Conservation (phyloP, 2,113 vertebrate species). For the Anthoscopus minutus region DNA sequence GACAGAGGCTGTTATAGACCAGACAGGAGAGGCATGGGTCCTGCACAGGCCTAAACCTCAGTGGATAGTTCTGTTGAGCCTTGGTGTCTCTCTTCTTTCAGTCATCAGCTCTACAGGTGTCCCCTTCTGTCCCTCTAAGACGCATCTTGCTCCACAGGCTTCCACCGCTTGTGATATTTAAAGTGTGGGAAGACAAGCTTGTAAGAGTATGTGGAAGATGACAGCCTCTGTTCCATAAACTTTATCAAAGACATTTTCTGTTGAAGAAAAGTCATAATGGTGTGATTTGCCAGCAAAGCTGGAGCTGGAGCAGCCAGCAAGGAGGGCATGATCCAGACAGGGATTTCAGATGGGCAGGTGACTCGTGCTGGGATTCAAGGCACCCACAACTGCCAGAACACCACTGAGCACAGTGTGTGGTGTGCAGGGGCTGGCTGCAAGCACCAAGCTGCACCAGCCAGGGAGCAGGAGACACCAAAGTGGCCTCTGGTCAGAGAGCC, state of each 20-base stretch:
- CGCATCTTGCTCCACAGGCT: not conserved
- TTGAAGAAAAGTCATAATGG: not conserved
- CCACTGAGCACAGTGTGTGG: not conserved
- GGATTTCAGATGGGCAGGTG: not conserved
- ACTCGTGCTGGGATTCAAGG: not conserved
- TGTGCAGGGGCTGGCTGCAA: not conserved
- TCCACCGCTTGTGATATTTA: not conserved
- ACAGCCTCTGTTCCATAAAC: not conserved
- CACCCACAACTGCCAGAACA: fast-evolving
- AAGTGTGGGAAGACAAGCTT: not conserved
- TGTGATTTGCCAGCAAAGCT: not conserved
- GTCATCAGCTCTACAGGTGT: not conserved
- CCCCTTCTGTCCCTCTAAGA: not conserved
- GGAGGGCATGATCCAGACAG: not conserved
- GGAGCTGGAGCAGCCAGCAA: not conserved
- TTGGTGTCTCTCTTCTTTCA: not conserved
- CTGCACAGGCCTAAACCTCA: not conserved
- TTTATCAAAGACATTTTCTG: not conserved
- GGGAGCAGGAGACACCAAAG: not conserved
- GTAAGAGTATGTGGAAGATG: not conserved
- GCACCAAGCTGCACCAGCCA: not conserved
- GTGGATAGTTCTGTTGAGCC: not conserved
- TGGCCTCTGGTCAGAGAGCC: not conserved
- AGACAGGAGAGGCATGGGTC: not conserved
- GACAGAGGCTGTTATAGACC: not conserved